Base-by-base conservation (phyloP, 2,797 vertebrate species). In the Enteromius treurensis region DNA sequence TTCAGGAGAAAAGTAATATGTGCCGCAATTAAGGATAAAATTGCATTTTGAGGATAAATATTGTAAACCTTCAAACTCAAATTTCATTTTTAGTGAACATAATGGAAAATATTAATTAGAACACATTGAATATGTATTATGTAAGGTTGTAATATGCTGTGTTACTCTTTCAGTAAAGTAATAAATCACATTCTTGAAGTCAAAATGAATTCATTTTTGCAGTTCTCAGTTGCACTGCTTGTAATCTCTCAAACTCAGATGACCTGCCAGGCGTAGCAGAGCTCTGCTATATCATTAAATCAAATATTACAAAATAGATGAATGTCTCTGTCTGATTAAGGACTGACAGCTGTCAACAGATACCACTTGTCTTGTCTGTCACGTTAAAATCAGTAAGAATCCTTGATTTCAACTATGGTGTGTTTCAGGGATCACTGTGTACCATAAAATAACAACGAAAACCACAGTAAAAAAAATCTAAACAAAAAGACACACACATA, bases 401-500 rank as follows among this genome's bases (percentile, higher is more conserved):
- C 32, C 34, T 55, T 60, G 32, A 62, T 60, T 40, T 40, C 26
- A 79, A 34, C 26, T n/a, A 49, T 45, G 29, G 15, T 17, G 1
- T 45, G 7, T 60, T 34, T n/a, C 67, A 76, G 32, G 17, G 32
- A 67, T 53, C 32, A 23, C 4, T 42, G 13, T 45, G 4, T 4
- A n/a, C 23, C 29, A 37, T 45, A 53, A 68, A 73, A 80, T 60
- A 49, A 58, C 73, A 71, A 86, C 79, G 86, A 34, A 83, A 73
- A 82, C 53, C 58, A 84, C 80, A 82, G 78, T 69, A 80, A 80
- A 76, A 51, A 73, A 60, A 53, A 88, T 58, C 55, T 3, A 85
- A 79, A 82, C 88, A 89, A 55, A 80, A 75, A 90, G 79, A 88
- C 84, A 70, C 77, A 87, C 89, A 91, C 78, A 79, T 87, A n/a